Conservation (phyloP, 2,888 invertebrate genomes). For the Tipula unca region DNA sequence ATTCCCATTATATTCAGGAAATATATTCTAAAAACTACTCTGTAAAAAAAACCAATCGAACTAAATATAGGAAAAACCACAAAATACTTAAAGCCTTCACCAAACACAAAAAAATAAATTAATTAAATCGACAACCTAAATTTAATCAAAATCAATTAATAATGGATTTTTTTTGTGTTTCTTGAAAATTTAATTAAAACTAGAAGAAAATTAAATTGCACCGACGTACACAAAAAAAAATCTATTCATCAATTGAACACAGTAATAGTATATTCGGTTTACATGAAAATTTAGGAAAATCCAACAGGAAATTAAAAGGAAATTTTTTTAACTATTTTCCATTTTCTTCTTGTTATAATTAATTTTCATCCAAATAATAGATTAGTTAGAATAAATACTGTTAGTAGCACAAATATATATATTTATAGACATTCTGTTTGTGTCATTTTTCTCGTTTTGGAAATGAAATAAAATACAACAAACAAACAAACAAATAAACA, state of each 20-base stretch:
- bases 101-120: neutral
- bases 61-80: neutral
- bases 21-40: neutral
- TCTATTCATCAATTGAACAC: neutral
- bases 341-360: neutral
- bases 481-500: neutral
- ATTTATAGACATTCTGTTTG: neutral
- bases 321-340: neutral
- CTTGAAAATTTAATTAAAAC: neutral
- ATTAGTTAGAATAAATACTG: neutral
- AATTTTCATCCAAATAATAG: neutral
- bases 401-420: neutral
- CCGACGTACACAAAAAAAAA: neutral
- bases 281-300: neutral
- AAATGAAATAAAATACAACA: neutral
- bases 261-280: neutral
- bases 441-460: neutral
- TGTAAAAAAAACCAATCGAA: neutral
- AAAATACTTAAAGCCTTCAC: neutral
- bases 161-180: neutral
- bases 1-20: neutral
- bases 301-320: neutral
- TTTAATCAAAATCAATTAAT: neutral
- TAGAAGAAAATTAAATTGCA: neutral
- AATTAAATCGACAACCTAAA: neutral